Evolutionary conservation across 2,113 vertebrate species (phyloP).

Genomic region (Microtus pennsylvanicus): DNA sequence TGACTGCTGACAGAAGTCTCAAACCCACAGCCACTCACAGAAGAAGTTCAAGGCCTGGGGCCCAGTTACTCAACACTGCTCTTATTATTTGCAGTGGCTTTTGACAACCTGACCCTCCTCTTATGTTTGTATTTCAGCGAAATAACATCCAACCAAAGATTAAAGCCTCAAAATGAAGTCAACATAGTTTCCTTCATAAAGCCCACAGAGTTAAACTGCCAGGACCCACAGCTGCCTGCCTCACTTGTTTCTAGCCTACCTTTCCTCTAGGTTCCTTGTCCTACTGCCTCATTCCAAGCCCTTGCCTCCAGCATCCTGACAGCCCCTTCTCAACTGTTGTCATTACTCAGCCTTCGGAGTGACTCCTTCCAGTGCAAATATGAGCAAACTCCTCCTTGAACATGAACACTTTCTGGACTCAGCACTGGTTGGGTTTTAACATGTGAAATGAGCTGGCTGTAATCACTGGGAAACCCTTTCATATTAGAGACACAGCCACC

Average conservation of each 20-base stretch:
- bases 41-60: neutral
- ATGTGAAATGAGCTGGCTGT: neutral
- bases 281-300: neutral
- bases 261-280: neutral
- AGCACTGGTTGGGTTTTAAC: neutral
- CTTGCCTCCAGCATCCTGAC: accelerated
- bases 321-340: neutral
- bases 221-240: neutral
- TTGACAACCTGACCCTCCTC: neutral
- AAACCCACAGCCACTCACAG: neutral
- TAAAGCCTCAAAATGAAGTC: neutral
- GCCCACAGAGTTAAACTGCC: neutral
- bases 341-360: neutral
- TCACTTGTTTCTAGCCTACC: neutral
- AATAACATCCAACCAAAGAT: neutral
- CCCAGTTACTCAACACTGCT: neutral
- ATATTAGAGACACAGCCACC: neutral
- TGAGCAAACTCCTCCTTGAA: accelerated
- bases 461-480: neutral
- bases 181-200: neutral
- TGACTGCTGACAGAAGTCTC: neutral
- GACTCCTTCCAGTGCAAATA: neutral
- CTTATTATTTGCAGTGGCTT: neutral
- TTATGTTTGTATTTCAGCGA: neutral
- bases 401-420: neutral